Percentiles rank a stretch among this genome's conserved stretches.
These are phyloP conservation scores for Xiphias gladius DNA, from an alignment of 2,113 vertebrate genomes.

Conservation along the genomic window DNA sequence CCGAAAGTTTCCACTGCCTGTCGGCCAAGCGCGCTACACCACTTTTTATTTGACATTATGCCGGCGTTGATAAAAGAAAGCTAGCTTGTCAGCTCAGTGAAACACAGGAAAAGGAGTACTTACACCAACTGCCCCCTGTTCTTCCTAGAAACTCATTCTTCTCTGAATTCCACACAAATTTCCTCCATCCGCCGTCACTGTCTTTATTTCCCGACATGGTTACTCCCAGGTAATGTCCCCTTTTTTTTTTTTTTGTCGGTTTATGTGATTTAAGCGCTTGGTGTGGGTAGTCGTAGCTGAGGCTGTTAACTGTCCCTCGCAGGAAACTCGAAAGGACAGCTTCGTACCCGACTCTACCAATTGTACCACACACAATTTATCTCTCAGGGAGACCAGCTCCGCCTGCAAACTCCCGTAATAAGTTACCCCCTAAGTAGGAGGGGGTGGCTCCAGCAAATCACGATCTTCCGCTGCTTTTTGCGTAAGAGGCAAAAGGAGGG, in stretches of 20 bases:
- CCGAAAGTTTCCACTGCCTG: not conserved
- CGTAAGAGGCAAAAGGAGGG: constrained; percentile 65
- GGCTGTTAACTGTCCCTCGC: constrained; percentile 61
- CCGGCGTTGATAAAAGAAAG: not conserved
- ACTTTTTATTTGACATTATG: not conserved
- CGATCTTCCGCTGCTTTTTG: constrained; percentile 55
- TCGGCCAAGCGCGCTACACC: not conserved
- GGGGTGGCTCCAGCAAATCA: constrained; percentile 79
- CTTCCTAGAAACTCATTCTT: constrained; percentile 93
- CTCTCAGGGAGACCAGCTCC: constrained; percentile 69
- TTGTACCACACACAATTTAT: constrained; percentile 81
- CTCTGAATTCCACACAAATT: constrained; percentile 93
- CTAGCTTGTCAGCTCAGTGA: not conserved
- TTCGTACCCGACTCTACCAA: constrained; percentile 72
- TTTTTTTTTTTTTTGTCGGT: not conserved
- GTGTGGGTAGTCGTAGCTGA: not conserved
- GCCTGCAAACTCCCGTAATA: constrained; percentile 77
- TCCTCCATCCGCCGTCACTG: constrained; percentile 90
- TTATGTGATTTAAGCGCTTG: not conserved
- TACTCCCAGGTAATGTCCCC: constrained; percentile 49
- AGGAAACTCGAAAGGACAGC: constrained; percentile 80
- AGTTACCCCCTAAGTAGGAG: constrained; percentile 76
- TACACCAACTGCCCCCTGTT: constrained; percentile 92
- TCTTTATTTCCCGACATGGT: constrained; percentile 91
- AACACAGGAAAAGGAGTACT: constrained; percentile 75